phyloP scores from a whole-genome alignment of 2,113 vertebrate species.

The Pionites leucogaster region DNA sequence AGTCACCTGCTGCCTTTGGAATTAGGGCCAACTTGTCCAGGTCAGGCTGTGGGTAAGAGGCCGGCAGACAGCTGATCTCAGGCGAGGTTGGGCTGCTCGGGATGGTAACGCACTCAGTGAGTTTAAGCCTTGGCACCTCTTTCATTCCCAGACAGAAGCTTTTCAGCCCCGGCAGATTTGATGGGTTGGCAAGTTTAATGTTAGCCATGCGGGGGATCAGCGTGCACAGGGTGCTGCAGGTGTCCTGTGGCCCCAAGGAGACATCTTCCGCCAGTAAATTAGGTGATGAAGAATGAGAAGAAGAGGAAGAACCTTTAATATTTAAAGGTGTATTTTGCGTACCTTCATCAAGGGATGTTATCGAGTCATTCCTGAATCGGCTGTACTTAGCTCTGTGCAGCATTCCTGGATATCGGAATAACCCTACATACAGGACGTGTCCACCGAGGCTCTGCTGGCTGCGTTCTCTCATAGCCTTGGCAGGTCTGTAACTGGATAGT shows the following conservation, averaged over 20 bases:
- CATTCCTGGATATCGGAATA: constrained; percentile 84
- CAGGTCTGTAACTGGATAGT: constrained; percentile 28
- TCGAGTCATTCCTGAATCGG: constrained; percentile 88
- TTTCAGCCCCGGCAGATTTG: constrained; percentile 73
- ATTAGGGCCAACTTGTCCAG: neutral
- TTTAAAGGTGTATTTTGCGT: constrained; percentile 66
- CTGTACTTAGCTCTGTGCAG: constrained; percentile 95
- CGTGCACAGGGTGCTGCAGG: constrained; percentile 79
- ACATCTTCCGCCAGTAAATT: constrained; percentile 68
- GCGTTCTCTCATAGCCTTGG: constrained; percentile 86
- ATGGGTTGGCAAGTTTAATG: constrained; percentile 82
- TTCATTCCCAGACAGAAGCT: constrained; percentile 78
- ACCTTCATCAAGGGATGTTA: constrained; percentile 84
- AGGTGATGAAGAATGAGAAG: constrained; percentile 59
- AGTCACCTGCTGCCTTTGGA: neutral
- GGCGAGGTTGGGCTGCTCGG: constrained; percentile 64
- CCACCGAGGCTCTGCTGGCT: constrained; percentile 70
- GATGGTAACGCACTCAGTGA: constrained; percentile 67
- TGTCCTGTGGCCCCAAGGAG: constrained; percentile 68
- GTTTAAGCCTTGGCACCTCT: constrained; percentile 74
- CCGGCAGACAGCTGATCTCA: constrained; percentile 67
- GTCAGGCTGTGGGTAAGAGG: constrained; percentile 49
- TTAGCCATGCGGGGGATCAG: constrained; percentile 86
- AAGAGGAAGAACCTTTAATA: constrained; percentile 73
- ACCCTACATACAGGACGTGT: constrained; percentile 76